phyloP scores from a whole-genome alignment of 2,888 invertebrate genomes.

The Seladonia tumulorum region DNA sequence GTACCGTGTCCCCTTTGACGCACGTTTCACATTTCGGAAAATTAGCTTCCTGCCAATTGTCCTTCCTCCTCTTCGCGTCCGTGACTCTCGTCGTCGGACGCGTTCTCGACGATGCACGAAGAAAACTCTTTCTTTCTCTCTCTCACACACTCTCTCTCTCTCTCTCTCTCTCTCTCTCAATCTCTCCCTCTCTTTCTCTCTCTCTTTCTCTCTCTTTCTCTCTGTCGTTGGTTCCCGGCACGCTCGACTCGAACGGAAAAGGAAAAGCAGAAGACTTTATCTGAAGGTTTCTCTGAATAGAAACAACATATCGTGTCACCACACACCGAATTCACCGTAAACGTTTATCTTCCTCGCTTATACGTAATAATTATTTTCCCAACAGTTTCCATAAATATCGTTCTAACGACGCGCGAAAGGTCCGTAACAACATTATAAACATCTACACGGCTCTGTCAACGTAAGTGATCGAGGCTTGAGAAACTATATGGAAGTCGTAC shows the following conservation, averaged over 20 bases:
- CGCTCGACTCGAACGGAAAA: neutral
- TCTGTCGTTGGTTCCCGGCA: neutral
- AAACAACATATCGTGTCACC: conserved; percentile 6
- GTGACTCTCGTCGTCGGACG: conserved; percentile 29
- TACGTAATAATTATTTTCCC: conserved; percentile 28
- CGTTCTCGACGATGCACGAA: conserved; percentile 42
- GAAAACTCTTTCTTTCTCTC: conserved; percentile 25
- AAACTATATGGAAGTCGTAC: conserved; percentile 55
- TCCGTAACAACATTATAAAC: conserved; percentile 52
- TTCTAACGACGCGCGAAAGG: conserved; percentile 28
- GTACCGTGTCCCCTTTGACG: too few species aligned
- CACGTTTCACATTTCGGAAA: too few species aligned
- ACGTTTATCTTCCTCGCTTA: conserved; percentile 2
- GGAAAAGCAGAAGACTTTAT: neutral
- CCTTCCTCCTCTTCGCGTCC: neutral
- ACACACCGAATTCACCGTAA: neutral
- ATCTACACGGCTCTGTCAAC: conserved; percentile 50
- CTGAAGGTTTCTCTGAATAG: neutral
- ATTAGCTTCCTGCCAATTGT: neutral
- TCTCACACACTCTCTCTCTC: too few species aligned
- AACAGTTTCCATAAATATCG: conserved; percentile 50
- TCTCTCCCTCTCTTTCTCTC: too few species aligned
- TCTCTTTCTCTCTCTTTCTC: too few species aligned
- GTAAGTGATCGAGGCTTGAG: conserved; percentile 40
- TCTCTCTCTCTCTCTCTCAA: too few species aligned